Percentiles rank a stretch among this genome's conserved stretches.
phyloP scores from a whole-genome alignment of 2,888 invertebrate species.

The Cerastoderma edule region DNA sequence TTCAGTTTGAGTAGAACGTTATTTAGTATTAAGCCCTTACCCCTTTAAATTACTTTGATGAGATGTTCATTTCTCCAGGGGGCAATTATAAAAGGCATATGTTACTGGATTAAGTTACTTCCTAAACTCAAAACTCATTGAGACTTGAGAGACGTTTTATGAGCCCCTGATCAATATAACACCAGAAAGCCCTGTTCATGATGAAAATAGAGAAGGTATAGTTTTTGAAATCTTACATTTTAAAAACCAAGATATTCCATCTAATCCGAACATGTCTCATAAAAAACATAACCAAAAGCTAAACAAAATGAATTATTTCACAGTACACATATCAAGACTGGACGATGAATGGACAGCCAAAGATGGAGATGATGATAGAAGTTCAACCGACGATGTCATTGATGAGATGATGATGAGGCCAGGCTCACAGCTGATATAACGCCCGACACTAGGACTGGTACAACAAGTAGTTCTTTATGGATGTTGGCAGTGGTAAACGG shows the following conservation, averaged over 20 bases:
- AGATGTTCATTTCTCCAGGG: too few species aligned
- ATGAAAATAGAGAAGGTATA: too few species aligned
- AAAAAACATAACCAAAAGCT: not conserved
- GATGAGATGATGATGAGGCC: slow-evolving; percentile 9
- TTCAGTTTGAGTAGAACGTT: too few species aligned
- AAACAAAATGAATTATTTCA: not conserved
- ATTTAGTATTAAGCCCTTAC: too few species aligned
- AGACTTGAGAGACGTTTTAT: too few species aligned
- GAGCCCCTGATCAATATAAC: too few species aligned
- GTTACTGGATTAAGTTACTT: too few species aligned
- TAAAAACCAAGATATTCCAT: not conserved
- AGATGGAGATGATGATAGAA: not conserved
- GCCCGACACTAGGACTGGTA: slow-evolving; percentile 78
- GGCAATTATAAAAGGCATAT: too few species aligned
- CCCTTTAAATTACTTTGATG: too few species aligned
- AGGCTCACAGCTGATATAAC: not conserved
- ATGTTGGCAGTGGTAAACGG: slow-evolving; percentile 80
- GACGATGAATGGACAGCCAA: not conserved
- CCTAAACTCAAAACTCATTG: too few species aligned
- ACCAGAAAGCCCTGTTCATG: too few species aligned
- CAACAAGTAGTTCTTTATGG: slow-evolving; percentile 81
- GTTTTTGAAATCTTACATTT: not conserved
- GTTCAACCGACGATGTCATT: not conserved
- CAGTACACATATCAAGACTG: not conserved
- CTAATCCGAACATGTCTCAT: too few species aligned